phyloP scores from a whole-genome alignment of 2,797 vertebrate genomes.

The Takifugu ocellatus region DNA sequence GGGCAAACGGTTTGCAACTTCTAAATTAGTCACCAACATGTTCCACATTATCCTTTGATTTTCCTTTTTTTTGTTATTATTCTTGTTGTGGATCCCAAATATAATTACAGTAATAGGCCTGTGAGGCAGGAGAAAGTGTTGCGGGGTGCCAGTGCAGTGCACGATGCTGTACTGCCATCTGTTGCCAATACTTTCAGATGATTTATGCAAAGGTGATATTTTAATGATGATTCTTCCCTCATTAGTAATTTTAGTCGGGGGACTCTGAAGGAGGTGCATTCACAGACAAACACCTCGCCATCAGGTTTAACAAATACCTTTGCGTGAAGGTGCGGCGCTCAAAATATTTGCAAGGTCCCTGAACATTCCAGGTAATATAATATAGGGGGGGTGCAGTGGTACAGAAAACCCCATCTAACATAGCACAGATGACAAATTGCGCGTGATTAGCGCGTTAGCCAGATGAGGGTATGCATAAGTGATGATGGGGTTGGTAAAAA shows the following conservation, averaged over 20 bases:
- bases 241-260: conserved; percentile 53
- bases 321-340: conserved; percentile 49
- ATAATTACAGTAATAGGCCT: conserved; percentile 45
- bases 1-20: conserved; percentile 37
- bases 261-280: conserved; percentile 36
- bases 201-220: conserved; percentile 68
- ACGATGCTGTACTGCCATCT: conserved; percentile 92
- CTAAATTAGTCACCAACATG: conserved; percentile 29
- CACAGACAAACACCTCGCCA: conserved; percentile 41
- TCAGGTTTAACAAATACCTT: conserved; percentile 59
- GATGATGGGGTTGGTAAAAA: conserved; percentile 54
- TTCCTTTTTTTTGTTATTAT: not conserved
- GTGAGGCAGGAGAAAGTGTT: conserved; percentile 45
- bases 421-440: conserved; percentile 67
- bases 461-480: conserved; percentile 73
- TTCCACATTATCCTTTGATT: conserved; percentile 31
- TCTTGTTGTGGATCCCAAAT: conserved; percentile 34
- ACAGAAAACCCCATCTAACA: conserved; percentile 53
- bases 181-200: conserved; percentile 74
- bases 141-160: conserved; percentile 49
- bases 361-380: conserved; percentile 50
- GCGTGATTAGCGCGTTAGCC: conserved; percentile 68
- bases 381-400: conserved; percentile 17
- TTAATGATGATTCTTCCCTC: conserved; percentile 57
- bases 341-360: conserved; percentile 52